phyloP scores from a whole-genome alignment of 2,113 vertebrate species.

The Bubo scandiacus region DNA sequence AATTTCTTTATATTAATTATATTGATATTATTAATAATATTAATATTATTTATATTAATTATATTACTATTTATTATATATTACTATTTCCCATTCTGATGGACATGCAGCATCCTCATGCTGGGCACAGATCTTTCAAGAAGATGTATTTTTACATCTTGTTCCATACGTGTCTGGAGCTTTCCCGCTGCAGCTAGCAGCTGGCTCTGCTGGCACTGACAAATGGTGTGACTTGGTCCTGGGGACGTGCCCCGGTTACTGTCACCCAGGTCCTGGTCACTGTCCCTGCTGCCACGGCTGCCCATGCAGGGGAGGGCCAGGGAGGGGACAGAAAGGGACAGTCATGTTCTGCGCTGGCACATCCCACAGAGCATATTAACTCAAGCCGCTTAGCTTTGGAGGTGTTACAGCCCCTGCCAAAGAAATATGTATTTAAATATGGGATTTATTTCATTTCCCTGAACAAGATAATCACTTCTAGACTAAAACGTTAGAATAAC shows the following conservation, averaged over 20 bases:
- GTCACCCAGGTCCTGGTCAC: not conserved
- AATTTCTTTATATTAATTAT: too few species aligned
- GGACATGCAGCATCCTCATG: not conserved
- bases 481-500: not conserved
- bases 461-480: not conserved
- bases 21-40: too few species aligned
- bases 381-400: not conserved
- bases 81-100: not conserved
- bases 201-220: not conserved
- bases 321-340: not conserved
- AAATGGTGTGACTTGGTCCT: rapidly evolving
- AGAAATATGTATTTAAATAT: not conserved
- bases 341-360: not conserved
- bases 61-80: too few species aligned
- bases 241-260: not conserved
- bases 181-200: not conserved
- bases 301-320: not conserved
- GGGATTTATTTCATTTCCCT: conserved; percentile 34
- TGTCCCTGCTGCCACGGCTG: not conserved
- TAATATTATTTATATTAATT: too few species aligned
- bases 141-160: not conserved
- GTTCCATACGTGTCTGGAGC: not conserved
- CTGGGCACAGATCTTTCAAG: not conserved
- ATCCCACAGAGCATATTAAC: not conserved
- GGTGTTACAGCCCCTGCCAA: not conserved